Evolutionary conservation across 2,797 vertebrate genomes (phyloP).

Genomic region (Steatocranus sp.): DNA sequence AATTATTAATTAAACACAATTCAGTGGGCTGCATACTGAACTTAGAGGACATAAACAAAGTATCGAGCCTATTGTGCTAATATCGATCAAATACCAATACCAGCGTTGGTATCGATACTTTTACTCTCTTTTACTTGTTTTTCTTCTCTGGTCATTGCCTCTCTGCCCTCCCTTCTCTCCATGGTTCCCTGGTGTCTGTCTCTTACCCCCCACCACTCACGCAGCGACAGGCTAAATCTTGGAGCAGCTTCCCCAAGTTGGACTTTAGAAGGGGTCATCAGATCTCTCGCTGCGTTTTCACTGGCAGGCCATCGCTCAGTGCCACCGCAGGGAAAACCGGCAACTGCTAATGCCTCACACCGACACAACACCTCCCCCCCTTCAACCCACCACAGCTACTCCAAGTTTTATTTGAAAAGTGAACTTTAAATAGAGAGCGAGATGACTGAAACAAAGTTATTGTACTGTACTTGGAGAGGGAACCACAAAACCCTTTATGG

Average conservation of each 20-base stretch:
- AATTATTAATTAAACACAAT: neutral
- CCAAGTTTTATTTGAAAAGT: neutral
- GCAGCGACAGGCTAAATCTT: conserved; percentile 13
- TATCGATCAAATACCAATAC: neutral
- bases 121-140: neutral
- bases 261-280: conserved; percentile 35
- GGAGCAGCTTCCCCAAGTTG: conserved; percentile 20
- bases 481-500: conserved; percentile 15
- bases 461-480: conserved; percentile 1
- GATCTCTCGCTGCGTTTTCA: conserved; percentile 10
- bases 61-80: neutral
- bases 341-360: neutral
- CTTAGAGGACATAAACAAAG: neutral
- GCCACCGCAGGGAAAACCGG: neutral
- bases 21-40: neutral
- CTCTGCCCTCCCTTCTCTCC: neutral
- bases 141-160: neutral
- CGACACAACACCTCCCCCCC: neutral
- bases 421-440: conserved; percentile 1
- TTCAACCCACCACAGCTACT: neutral
- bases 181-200: neutral
- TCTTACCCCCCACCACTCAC: neutral
- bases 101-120: neutral
- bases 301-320: conserved; percentile 44
- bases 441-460: conserved; percentile 1